Percentiles rank a stretch among this genome's conserved stretches.
These are phyloP conservation scores for Dromococcyx pavoninus DNA, from an alignment of 2,797 vertebrate genomes.

Conservation along the genomic window DNA sequence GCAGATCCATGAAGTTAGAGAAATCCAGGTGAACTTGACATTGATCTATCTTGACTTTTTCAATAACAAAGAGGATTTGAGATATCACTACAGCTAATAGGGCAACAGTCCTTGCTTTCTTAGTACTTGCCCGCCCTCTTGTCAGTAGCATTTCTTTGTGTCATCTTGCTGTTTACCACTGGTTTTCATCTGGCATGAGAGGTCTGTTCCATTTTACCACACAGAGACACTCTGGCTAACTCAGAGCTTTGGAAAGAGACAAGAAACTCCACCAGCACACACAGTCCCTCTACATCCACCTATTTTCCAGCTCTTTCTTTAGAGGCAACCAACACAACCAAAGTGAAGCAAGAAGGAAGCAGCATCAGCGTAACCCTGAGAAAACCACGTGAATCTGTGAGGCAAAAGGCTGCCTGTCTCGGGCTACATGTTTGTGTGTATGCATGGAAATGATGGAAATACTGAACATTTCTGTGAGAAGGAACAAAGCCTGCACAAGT, in stretches of 20 bases:
- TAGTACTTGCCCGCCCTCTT: not conserved
- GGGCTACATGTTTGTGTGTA: not conserved
- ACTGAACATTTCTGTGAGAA: rapidly evolving
- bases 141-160: not conserved
- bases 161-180: not conserved
- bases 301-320: not conserved
- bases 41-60: not conserved
- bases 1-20: not conserved
- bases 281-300: not conserved
- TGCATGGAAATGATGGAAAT: not conserved
- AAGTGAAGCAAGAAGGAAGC: not conserved
- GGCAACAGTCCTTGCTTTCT: not conserved
- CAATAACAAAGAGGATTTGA: not conserved
- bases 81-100: not conserved
- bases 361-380: not conserved
- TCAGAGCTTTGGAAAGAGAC: not conserved
- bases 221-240: not conserved
- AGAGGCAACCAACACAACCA: not conserved
- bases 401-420: not conserved
- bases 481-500: not conserved
- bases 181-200: not conserved
- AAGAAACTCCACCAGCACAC: not conserved
- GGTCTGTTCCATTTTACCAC: not conserved
- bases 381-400: not conserved
- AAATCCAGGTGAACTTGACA: conserved; percentile 22